Conservation (phyloP, 2,797 vertebrate species). For the Allobates femoralis region DNA sequence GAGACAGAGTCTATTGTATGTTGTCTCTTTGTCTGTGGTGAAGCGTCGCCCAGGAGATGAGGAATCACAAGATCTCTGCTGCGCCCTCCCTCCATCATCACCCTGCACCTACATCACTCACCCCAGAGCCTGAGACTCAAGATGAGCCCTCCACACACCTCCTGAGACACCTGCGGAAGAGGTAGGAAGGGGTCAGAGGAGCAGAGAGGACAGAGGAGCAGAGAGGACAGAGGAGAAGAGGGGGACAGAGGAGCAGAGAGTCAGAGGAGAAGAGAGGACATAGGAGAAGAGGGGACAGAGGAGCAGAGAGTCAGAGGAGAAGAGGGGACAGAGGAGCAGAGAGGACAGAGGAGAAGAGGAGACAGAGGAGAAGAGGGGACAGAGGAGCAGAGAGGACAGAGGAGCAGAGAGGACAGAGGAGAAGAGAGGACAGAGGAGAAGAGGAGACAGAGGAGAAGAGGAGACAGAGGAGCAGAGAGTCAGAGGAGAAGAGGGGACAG, state of each 20-base stretch:
- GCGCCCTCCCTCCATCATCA: neutral
- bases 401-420: too few species aligned
- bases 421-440: too few species aligned
- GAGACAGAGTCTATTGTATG: neutral
- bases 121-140: neutral
- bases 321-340: neutral
- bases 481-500: too few species aligned
- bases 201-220: too few species aligned
- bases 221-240: too few species aligned
- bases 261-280: neutral
- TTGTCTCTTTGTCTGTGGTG: neutral
- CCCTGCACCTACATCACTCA: neutral
- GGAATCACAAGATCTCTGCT: neutral
- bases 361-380: too few species aligned
- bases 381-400: too few species aligned
- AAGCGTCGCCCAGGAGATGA: slow-evolving; percentile 8
- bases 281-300: neutral
- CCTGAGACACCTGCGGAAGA: neutral
- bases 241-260: neutral
- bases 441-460: too few species aligned
- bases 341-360: neutral
- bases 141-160: neutral
- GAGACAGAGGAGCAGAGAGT: too few species aligned
- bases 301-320: neutral
- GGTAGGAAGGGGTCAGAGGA: neutral